These are phyloP conservation scores for Gnathonemus longibarbis DNA, from an alignment of 2,113 vertebrate genomes.

Conservation along the genomic window DNA sequence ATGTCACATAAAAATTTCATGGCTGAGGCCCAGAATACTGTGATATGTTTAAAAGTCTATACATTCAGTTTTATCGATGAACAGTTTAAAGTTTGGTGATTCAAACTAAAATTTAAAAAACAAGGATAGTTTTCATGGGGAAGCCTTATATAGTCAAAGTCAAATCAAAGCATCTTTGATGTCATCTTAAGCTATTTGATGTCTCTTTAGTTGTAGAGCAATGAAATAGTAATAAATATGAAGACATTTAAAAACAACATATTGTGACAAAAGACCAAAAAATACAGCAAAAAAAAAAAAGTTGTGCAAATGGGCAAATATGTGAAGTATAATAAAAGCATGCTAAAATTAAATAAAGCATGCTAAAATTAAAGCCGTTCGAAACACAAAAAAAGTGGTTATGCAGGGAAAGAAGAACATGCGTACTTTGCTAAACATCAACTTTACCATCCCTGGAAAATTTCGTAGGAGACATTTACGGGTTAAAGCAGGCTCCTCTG, in stretches of 20 bases:
- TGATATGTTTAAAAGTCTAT: background rate
- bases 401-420: background rate
- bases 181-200: background rate
- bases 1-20: background rate
- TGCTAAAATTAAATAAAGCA: background rate
- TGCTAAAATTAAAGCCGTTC: background rate
- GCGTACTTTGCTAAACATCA: background rate
- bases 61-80: background rate
- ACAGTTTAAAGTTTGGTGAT: background rate
- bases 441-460: background rate
- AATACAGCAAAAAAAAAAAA: background rate
- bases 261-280: background rate
- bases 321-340: background rate
- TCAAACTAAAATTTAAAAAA: background rate
- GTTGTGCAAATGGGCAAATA: background rate
- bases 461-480: background rate
- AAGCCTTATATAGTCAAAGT: background rate
- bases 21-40: background rate
- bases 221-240: background rate
- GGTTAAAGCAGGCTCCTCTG: slow-evolving; percentile 21
- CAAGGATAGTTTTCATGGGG: background rate
- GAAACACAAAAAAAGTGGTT: background rate
- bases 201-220: background rate
- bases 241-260: background rate
- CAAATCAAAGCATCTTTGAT: background rate